Evolutionary conservation across 1,140 invertebrate genomes (phyloP).

Genomic region (Drosophila triauraria): DNA sequence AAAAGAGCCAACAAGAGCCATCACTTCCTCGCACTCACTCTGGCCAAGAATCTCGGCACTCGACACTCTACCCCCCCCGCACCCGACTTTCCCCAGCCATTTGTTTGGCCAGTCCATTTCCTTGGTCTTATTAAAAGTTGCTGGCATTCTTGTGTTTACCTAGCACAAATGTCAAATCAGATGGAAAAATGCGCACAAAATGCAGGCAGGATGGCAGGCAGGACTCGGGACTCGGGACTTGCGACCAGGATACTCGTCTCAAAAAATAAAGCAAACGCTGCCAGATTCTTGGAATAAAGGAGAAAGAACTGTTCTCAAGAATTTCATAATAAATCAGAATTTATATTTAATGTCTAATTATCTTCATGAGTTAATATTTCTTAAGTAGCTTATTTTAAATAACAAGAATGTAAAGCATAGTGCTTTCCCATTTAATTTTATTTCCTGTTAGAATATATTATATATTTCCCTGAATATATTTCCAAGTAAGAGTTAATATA

Average conservation of each 20-base stretch:
- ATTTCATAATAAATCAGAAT: neutral
- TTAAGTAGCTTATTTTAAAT: no score
- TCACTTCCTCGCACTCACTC: constrained; percentile 5
- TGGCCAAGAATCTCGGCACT: constrained; percentile 37
- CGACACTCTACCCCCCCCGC: constrained; percentile 2
- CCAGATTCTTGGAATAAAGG: constrained; percentile 5
- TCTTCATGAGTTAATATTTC: no score
- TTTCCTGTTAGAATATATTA: no score
- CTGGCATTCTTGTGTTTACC: constrained; percentile 52
- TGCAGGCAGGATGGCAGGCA: constrained; percentile 12
- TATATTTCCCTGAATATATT: no score
- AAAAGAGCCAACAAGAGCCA: constrained; percentile 34
- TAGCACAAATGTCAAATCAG: constrained; percentile 54
- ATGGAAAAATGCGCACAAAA: constrained; percentile 46
- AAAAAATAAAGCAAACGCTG: neutral
- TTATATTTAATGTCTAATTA: no score
- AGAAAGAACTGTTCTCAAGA: neutral
- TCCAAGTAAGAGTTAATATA: no score
- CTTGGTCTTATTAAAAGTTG: constrained; percentile 55
- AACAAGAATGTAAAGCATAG: no score
- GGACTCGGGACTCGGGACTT: neutral
- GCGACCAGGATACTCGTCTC: neutral
- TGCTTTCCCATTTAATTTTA: no score
- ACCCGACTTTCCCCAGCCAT: neutral
- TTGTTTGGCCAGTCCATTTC: constrained; percentile 39